These are phyloP conservation scores for Lates calcarifer DNA, from an alignment of 2,113 vertebrate species.

Conservation along the genomic window DNA sequence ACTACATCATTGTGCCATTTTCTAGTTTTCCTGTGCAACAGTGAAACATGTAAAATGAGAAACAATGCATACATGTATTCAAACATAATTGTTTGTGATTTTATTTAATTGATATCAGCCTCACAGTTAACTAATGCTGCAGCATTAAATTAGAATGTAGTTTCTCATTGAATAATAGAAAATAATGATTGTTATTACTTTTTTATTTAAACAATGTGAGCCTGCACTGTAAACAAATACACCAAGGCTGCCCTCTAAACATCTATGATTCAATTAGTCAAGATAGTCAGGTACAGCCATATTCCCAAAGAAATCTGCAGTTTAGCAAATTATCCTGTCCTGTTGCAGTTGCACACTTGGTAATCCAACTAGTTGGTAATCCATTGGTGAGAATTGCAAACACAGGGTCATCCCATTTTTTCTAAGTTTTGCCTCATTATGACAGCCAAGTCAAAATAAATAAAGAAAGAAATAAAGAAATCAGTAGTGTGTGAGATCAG, in stretches of 20 bases:
- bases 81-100: too few relatives aligned
- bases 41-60: background rate
- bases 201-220: background rate
- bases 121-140: background rate
- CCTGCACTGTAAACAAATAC: too few relatives aligned
- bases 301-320: too few relatives aligned
- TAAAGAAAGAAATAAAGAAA: too few relatives aligned
- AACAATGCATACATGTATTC: background rate
- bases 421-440: too few relatives aligned
- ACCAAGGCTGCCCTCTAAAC: too few relatives aligned
- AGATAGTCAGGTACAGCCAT: too few relatives aligned
- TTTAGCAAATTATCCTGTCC: too few relatives aligned
- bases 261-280: too few relatives aligned
- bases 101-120: too few relatives aligned
- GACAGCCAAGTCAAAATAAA: too few relatives aligned
- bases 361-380: background rate
- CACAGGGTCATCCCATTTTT: background rate
- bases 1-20: background rate
- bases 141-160: too few relatives aligned
- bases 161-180: background rate
- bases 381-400: background rate
- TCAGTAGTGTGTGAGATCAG: background rate
- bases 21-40: background rate
- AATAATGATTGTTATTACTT: background rate
- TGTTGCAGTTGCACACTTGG: background rate